Evolutionary conservation across 2,113 vertebrate genomes (phyloP), one percentile per base, ranked within the genome.

Genomic region (Stictonetta naevosa): DNA sequence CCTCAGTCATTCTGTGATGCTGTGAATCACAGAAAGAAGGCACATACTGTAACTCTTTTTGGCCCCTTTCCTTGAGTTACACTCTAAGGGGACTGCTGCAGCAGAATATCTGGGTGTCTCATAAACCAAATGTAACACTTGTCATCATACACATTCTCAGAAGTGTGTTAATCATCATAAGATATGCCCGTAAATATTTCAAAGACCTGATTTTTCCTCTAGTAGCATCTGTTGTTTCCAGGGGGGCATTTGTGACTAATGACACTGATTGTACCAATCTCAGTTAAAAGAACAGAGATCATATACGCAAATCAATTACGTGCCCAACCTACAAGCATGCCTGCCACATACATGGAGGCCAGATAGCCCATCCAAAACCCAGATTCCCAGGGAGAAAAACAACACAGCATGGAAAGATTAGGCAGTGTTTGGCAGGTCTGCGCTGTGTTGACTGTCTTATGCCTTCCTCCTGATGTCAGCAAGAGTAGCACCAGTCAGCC

Each of bases 71-170:
- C 22, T 13, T 20, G 42, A 48, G 50, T 53, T 46, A 25, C 0
- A 0, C 10, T 52, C 59, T 69, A 60, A 22, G 59, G 62, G 28
- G 34, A 29, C 29, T 53, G 11, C 1, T 3, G 53, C 44, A 67
- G 58, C 60, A 73, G 31, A 46, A 28, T 62, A 50, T 6, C 50
- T 79, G 60, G 4, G 17, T 53, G 40, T 75, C 78, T 79, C 42
- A 33, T 8, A 33, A 11, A 12, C 4, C 0, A 0, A 68, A 59
- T n/a, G 21, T n/a, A 56, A 52, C 62, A 10, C 44, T 69, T 0
- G 50, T 58, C 29, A n/a, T 38, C 71, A 63, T 11, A 42, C 21
- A 15, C 18, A 4, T 71, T 53, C 36, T 55, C 31, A 74, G 59
- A 73, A 73, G 22, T 5, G 34, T 15, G 42, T 79, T 85, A 75